Evolutionary conservation across 2,797 vertebrate species (phyloP).

Genomic region (Anguilla anguilla): DNA sequence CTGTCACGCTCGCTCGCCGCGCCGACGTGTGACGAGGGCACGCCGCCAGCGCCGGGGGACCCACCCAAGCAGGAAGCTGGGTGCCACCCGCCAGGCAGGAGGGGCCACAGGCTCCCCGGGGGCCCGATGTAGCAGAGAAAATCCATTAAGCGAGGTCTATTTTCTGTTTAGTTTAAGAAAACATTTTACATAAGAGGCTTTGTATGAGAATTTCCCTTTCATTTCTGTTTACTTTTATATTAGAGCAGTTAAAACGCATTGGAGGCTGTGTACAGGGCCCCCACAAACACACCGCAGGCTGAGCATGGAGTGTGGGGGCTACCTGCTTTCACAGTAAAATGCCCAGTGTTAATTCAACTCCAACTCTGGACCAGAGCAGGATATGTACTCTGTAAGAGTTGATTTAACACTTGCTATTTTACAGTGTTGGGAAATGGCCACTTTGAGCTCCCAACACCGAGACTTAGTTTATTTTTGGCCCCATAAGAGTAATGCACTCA

Average conservation of each 20-base stretch:
- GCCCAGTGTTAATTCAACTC: too few species aligned
- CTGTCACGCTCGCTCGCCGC: slow-evolving; percentile 30
- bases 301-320: slow-evolving; percentile 7
- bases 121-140: background rate
- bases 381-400: too few species aligned
- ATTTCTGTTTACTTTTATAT: slow-evolving; percentile 38
- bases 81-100: slow-evolving; percentile 17
- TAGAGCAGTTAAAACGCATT: slow-evolving; percentile 21
- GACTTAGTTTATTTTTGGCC: background rate
- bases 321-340: background rate
- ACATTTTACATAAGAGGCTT: slow-evolving; percentile 25
- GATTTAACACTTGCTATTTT: too few species aligned
- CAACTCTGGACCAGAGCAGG: too few species aligned
- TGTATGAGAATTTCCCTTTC: slow-evolving; percentile 21
- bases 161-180: background rate
- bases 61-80: slow-evolving; percentile 14
- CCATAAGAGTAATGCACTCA: background rate
- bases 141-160: slow-evolving; percentile 12
- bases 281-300: slow-evolving; percentile 45
- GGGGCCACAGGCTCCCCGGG: background rate
- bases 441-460: slow-evolving; percentile 32
- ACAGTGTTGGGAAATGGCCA: slow-evolving; percentile 6
- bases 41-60: slow-evolving; percentile 13
- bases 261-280: slow-evolving; percentile 30
- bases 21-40: slow-evolving; percentile 29